Conservation (phyloP, 2,888 invertebrate species). For the Linnaemya tessellans region DNA sequence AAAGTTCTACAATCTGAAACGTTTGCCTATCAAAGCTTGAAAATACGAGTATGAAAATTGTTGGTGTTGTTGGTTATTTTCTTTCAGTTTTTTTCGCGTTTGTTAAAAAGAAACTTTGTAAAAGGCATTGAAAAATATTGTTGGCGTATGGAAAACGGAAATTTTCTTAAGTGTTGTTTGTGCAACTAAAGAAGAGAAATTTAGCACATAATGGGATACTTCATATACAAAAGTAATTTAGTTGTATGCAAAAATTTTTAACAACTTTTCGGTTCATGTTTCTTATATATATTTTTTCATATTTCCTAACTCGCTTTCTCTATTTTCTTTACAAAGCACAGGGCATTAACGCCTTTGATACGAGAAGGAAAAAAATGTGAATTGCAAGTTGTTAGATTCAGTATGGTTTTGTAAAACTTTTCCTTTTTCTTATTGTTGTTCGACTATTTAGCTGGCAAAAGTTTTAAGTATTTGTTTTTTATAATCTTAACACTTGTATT, state of each 20-base stretch:
- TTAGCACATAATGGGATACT: constrained; percentile 68
- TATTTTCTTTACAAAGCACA: constrained; percentile 19
- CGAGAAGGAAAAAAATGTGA: neutral
- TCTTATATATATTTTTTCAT: constrained; percentile 5
- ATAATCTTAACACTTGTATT: constrained; percentile 59
- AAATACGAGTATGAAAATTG: constrained; percentile 12
- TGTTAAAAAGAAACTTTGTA: constrained; percentile 49
- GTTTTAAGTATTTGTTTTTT: constrained; percentile 59
- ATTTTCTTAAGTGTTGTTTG: constrained; percentile 33
- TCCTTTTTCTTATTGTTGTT: constrained; percentile 20
- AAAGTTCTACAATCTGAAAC: constrained; percentile 14
- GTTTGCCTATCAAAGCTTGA: constrained; percentile 51
- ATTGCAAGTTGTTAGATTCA: constrained; percentile 35
- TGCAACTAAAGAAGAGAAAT: constrained; percentile 65
- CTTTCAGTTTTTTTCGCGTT: neutral
- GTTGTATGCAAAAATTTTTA: constrained; percentile 59
- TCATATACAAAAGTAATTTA: constrained; percentile 67
- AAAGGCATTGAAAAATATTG: constrained; percentile 55
- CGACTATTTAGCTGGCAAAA: constrained; percentile 46
- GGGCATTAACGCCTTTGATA: constrained; percentile 56
- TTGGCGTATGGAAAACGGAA: constrained; percentile 45
- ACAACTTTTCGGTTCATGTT: constrained; percentile 51
- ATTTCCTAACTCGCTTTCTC: neutral
- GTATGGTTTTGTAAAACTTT: constrained; percentile 36
- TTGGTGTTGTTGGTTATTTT: neutral